Percentiles rank a stretch among this genome's conserved stretches.
Conservation (phyloP, 2,113 vertebrate genomes). For the Hucho hucho region DNA sequence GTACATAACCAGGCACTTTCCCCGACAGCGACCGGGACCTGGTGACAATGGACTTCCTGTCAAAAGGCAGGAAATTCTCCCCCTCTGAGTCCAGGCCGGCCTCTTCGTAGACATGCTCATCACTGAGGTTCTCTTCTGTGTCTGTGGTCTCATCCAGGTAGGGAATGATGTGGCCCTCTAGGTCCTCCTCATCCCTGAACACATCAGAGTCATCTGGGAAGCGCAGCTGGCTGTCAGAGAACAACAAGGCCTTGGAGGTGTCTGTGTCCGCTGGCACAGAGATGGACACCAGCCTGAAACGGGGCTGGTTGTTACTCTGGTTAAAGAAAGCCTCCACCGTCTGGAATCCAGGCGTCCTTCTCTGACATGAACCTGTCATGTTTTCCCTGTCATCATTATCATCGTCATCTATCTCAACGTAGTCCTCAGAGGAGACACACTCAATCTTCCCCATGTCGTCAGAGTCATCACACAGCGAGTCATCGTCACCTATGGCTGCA, state of each 20-base stretch:
- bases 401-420: conserved; percentile 33
- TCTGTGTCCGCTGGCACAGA: conserved; percentile 58
- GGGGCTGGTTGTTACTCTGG: conserved; percentile 43
- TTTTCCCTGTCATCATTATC: conserved; percentile 11
- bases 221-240: conserved; percentile 52
- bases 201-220: conserved; percentile 48
- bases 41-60: conserved; percentile 67
- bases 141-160: conserved; percentile 63
- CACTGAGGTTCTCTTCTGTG: conserved; percentile 55
- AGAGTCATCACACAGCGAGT: conserved; percentile 42
- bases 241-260: conserved; percentile 45
- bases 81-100: conserved; percentile 60
- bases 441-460: conserved; percentile 37
- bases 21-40: conserved; percentile 79
- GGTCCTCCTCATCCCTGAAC: conserved; percentile 53
- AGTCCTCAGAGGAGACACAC: conserved; percentile 42
- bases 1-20: conserved; percentile 75
- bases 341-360: conserved; percentile 16
- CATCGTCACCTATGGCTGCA: conserved; percentile 12
- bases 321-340: conserved; percentile 25
- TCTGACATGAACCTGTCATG: conserved; percentile 22
- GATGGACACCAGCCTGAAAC: conserved; percentile 59
- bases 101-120: conserved; percentile 67
- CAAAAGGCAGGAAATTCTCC: conserved; percentile 65
- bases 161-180: conserved; percentile 60